Evolutionary conservation across 1,140 invertebrate species (phyloP), one percentile per base, ranked within the genome.

Genomic region (Lethrus apterus): DNA sequence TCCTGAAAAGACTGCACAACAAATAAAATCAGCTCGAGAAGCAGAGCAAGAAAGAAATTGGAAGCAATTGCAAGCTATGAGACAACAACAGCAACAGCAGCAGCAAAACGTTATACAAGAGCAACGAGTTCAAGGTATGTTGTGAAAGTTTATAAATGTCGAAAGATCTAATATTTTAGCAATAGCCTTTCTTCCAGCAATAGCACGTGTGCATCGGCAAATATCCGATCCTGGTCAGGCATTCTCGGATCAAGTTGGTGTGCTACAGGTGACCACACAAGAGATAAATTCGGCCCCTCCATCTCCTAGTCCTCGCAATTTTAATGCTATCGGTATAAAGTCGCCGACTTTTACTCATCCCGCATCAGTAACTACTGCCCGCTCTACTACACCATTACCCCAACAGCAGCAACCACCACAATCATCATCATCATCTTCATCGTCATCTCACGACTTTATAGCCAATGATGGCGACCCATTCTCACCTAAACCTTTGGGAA

Each of bases 21-120:
- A 77, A 56, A 74, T 77, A 57, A 81, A 80, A 61, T 72, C 74
- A 9, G 79, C 74, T 26, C 74, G 79, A 58, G 87, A 89, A 69
- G 81, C 83, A 26, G 88, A 90, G 67, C 84, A 89, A 58, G 86
- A 89, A 68, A 71, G 84, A 10, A 80, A 86, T 53, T 92, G 89
- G 88, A 92, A 92, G 66, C 84, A 88, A 52, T 65, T 89, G 50
- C 86, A 90, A 68, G 83, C 84, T 15, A 62, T 81, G 46, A 73
- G 86, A 14, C 84, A 88, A 60, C 82, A 86, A 55, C 84, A 87
- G 61, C 76, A 80, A 11, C 86, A 89, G 62, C 79, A 88, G 51
- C 86, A 89, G 47, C 84, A 88, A 60, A 79, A 84, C 68, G 78
- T 81, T 52, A 78, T 86, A 56, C 83, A 84, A 46, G 83, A 86